Base-by-base conservation (phyloP, 2,113 vertebrate species). In the Corythoichthys intestinalis region DNA sequence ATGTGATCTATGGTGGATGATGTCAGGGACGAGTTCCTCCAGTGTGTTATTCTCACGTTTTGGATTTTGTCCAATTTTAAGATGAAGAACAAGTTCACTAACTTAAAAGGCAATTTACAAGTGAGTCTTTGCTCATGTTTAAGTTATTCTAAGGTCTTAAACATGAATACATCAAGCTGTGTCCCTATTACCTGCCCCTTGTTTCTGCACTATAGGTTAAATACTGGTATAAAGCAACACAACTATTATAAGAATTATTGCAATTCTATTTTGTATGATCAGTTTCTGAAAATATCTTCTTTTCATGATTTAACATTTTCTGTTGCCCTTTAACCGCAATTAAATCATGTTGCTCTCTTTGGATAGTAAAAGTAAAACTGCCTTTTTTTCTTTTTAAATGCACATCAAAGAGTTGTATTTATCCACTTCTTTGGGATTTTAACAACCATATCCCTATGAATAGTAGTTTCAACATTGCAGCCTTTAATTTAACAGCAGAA, bases 221-320 rank as follows among this genome's bases (percentile, higher is more conserved):
- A 44, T 4, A 60, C 54, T 62, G 41, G 0, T 39, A 62, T 9
- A 63, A 72, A 37, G n/a, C 35, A 5, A 58, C 37, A 46, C 62
- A 64, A 68, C 34, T 38, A 35, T 63, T 28, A 28, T 28, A 28
- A 28, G 20, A 28, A 72, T 68, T 75, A 68, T 52, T 35, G 64
- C 66, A 65, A 10, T 41, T 76, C 53, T 62, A 69, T 61, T 77
- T 74, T 65, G 17, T 54, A 49, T 71, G 28, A 69, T 63, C 67
- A 9, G 34, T 41, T 59, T 57, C 20, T 56, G 63, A 37, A 44
- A 46, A 12, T 49, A 37, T 46, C 62, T 65, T 49, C n/a, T 38
- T 39, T 38, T 38, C 53, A 57, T 82, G 67, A 84, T 83, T 76
- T 75, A 83, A 80, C 68, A 56, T 14, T 37, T 69, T 69, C 67